Base-by-base conservation (phyloP, 1,140 invertebrate genomes). In the Trigoniulus corallinus region DNA sequence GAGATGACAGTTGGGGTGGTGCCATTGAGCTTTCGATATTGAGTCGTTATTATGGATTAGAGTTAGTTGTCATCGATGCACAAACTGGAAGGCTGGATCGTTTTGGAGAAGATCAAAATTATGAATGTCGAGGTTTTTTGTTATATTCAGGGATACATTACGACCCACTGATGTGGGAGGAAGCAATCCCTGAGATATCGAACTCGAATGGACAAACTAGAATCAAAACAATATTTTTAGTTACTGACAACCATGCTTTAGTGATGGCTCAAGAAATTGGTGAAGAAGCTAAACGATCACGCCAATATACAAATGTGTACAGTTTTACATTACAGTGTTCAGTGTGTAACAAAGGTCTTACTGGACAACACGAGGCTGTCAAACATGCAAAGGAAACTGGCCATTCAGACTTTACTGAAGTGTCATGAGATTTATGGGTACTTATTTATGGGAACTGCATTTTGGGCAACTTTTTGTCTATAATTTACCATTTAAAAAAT, bases 111-210 rank as follows among this genome's bases (percentile, higher is more conserved):
- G 88, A 94, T 69, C 78, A 84, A 61, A 76, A 82, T 59, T 95
- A 89, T 62, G 68, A 77, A 20, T 70, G 84, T 44, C 68, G 91
- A 61, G 84, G 92, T 12, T 85, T 95, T 62, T 70, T 97, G 1
- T 74, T 96, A 44, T 97, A 95, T 65, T 89, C 96, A 71, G 92
- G 92, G 21, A 88, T 95, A 52, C 92, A 96, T 69, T 96, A 96
- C 65, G 93, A 97, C 69, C 86, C 89, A 1, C 66, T 97, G 1
- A 84, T 88, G 61, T 72, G 92, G 62, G 88, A 95, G 69, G 75
- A 77, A 0, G 71, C 49, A 40, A 71, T 15, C 3, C 51, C 57
- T 15, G 53, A 45, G 7, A 53, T 51, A 21, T 34, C 47, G 1
- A 20, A 59, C 15, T 53, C 58, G 64, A n/a, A n/a, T n/a, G n/a